A percentile compares a stretch with the other conserved stretches of the same genome.
Conservation (phyloP, 2,888 invertebrate genomes). For the Epistrophe grossulariae region DNA sequence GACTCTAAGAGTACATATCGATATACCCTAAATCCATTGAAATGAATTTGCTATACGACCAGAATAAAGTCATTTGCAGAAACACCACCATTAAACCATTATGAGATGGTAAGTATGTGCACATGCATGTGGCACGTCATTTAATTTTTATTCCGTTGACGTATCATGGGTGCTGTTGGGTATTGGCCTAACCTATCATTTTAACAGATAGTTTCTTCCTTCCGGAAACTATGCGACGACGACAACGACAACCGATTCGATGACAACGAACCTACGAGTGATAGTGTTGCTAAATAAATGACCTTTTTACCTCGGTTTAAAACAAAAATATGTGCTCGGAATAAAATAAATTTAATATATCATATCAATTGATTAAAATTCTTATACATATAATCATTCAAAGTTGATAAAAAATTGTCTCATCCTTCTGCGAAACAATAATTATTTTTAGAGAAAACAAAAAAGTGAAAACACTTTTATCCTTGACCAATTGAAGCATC, state of each 20-base stretch:
- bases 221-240: slow-evolving; percentile 42
- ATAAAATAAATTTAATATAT: slow-evolving; percentile 42
- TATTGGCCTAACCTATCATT: slow-evolving; percentile 48
- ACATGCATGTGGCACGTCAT: slow-evolving; percentile 64
- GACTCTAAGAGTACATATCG: not conserved
- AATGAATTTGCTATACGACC: slow-evolving; percentile 1
- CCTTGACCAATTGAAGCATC: slow-evolving; percentile 34
- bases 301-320: slow-evolving; percentile 16
- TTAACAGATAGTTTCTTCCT: slow-evolving; percentile 46
- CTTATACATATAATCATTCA: not conserved
- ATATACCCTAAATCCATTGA: not conserved
- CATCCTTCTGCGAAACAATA: not conserved
- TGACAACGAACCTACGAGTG: not conserved
- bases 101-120: slow-evolving; percentile 51
- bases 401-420: not conserved
- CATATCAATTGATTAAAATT: slow-evolving; percentile 17
- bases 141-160: slow-evolving; percentile 65
- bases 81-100: slow-evolving; percentile 49
- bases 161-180: not conserved
- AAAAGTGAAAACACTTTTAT: slow-evolving; percentile 4
- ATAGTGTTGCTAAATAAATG: slow-evolving; percentile 24
- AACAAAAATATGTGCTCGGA: slow-evolving; percentile 20
- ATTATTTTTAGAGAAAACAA: not conserved
- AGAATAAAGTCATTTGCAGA: slow-evolving; percentile 53
- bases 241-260: not conserved